These are phyloP conservation scores for Apis mellifera DNA, from an alignment of 1,140 invertebrate genomes.

Conservation along the genomic window DNA sequence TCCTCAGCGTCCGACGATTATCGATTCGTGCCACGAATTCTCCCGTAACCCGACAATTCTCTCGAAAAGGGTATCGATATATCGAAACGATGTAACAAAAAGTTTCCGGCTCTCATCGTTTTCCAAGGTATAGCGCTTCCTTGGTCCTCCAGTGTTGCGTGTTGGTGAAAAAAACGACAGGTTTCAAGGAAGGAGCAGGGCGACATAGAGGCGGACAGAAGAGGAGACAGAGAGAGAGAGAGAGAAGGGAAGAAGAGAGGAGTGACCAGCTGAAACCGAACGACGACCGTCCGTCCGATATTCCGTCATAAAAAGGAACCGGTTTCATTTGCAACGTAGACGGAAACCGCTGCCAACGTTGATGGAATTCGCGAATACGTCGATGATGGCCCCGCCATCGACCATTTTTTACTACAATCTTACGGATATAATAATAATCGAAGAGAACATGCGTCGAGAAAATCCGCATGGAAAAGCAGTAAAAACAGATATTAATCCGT, in stretches of 20 bases:
- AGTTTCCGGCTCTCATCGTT: slow-evolving; percentile 3
- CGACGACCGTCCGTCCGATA: slow-evolving; percentile 53
- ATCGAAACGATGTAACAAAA: not conserved
- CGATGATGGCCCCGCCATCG: slow-evolving; percentile 8
- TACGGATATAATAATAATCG: too few species aligned
- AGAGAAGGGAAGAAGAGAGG: slow-evolving; percentile 14
- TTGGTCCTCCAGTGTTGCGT: slow-evolving; percentile 30
- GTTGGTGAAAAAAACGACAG: slow-evolving; percentile 32
- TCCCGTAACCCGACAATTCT: not conserved
- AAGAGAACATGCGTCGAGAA: too few species aligned
- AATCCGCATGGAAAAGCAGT: too few species aligned
- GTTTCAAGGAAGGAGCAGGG: slow-evolving; percentile 22
- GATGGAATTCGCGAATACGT: slow-evolving; percentile 40
- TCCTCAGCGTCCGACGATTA: not conserved
- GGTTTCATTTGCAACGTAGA: slow-evolving; percentile 69
- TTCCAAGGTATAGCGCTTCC: slow-evolving; percentile 15
- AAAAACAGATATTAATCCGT: too few species aligned
- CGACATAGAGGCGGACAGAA: not conserved
- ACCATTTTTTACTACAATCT: too few species aligned
- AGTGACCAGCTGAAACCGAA: slow-evolving; percentile 52
- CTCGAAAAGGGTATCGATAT: too few species aligned
- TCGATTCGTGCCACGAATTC: not conserved
- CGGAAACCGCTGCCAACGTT: slow-evolving; percentile 67
- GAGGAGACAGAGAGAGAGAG: not conserved
- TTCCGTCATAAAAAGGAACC: slow-evolving; percentile 68